Evolutionary conservation across 2,797 vertebrate genomes (phyloP).

Genomic region (Gymnothorax javanicus): DNA sequence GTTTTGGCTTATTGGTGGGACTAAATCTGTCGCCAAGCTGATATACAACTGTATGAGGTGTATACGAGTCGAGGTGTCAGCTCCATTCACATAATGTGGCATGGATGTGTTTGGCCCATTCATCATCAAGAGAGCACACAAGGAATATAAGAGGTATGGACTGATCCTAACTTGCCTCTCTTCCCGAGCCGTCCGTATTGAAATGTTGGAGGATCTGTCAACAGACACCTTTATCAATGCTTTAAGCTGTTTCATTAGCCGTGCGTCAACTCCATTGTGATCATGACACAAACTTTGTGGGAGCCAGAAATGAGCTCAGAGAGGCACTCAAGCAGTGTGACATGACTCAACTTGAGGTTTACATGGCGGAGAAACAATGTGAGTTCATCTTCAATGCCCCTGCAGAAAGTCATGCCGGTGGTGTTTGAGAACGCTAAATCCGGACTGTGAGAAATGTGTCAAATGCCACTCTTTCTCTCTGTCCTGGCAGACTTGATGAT

Average conservation of each 20-base stretch:
- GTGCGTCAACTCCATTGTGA: too few species aligned
- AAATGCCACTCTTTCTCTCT: constrained; percentile 1
- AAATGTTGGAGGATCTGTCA: not conserved
- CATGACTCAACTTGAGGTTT: too few species aligned
- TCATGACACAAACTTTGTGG: too few species aligned
- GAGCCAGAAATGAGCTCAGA: too few species aligned
- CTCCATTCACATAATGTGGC: constrained; percentile 28
- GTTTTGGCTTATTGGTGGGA: not conserved
- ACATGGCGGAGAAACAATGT: too few species aligned
- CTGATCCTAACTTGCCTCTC: too few species aligned
- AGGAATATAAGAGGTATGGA: too few species aligned
- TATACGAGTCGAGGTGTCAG: not conserved
- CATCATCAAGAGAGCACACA: too few species aligned
- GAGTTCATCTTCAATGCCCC: not conserved
- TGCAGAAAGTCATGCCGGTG: not conserved
- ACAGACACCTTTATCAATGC: too few species aligned
- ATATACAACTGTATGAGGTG: not conserved
- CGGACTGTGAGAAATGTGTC: not conserved
- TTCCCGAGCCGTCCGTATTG: not conserved
- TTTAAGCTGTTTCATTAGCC: too few species aligned
- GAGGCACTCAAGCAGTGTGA: too few species aligned
- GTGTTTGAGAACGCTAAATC: not conserved
- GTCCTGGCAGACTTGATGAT: not conserved
- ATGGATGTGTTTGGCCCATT: constrained; percentile 24
- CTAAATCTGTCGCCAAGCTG: not conserved